Evolutionary conservation across 2,888 invertebrate genomes (phyloP), one percentile per base, ranked within the genome.

Genomic region (Drosophila stalkeri): DNA sequence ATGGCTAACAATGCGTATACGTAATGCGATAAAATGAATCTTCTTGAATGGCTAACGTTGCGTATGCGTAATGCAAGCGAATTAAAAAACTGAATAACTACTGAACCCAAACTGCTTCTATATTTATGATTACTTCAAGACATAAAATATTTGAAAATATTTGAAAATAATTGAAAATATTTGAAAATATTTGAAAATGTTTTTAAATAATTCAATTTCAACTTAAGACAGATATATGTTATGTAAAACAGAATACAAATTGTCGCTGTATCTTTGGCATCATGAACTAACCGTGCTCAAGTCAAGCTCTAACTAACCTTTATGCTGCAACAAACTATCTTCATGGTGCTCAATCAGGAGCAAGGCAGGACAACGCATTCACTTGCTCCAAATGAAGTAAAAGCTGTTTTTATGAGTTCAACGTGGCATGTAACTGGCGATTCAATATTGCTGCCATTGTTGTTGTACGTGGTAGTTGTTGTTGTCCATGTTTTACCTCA

Each of bases 391-490:
- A 82, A 81, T 65, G 49, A 89, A 80, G 75, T 83, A 81, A 77
- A 77, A 79, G 81, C 77, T 60, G 41, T 59, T 86, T 89, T 86
- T 81, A 84, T 86, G 77, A 73, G 71, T 64, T 66, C 67, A 83
- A 64, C 77, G 79, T 86, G 81, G 71, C 73, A 69, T 79, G 76
- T 72, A 56, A 70, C 73, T 61, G 60, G 23, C 55, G 73, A 56
- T 70, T 71, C 70, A 65, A 57, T 63, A 23, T 59, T 9, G 16
- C 14, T 56, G 23, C 39, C 39, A 20, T 41, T 62, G 49, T 31
- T 61, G 5, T 11, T 59, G 47, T 37, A 31, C 43, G 7, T 52
- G 8, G 16, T 31, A 20, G 20, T 37, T 35, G 62, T 37, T 35
- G 62, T 2, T 16, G 31, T 35, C 6, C 39, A 20, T 65, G 51